A percentile compares a stretch with the other conserved stretches of the same genome.
Evolutionary conservation across 1,140 invertebrate species (phyloP).

Genomic region (Daktulosphaira vitifoliae): DNA sequence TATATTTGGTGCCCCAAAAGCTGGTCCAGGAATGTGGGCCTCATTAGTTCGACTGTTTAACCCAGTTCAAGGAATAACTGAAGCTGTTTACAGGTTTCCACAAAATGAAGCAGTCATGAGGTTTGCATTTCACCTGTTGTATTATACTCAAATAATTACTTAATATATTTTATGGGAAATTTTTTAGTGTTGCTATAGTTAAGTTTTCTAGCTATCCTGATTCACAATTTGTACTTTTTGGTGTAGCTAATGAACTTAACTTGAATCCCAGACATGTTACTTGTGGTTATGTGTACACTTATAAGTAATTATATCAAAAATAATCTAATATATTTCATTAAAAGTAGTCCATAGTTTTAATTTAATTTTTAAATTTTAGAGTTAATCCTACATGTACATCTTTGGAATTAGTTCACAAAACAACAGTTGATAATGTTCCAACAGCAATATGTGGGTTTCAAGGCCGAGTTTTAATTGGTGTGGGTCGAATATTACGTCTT

Average conservation of each 20-base stretch:
- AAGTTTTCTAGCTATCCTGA: constrained; percentile 62
- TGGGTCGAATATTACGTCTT: constrained; percentile 82
- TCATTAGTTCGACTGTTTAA: constrained; percentile 87
- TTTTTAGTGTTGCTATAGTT: constrained; percentile 56
- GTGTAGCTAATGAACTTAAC: constrained; percentile 82
- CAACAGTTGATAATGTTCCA: constrained; percentile 88
- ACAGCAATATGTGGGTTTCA: constrained; percentile 84
- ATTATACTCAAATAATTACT: too few relatives aligned
- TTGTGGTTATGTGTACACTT: constrained; percentile 79
- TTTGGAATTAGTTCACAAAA: constrained; percentile 88
- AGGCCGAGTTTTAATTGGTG: constrained; percentile 81
- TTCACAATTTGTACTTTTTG: constrained; percentile 70
- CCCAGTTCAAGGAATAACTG: constrained; percentile 72
- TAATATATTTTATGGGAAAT: too few relatives aligned
- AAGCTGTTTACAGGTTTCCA: constrained; percentile 72
- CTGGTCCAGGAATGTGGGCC: constrained; percentile 94
- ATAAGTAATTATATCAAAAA: constrained; percentile 52
- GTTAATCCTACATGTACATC: constrained; percentile 60
- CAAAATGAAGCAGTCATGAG: constrained; percentile 96
- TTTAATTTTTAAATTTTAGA: constrained; percentile 43
- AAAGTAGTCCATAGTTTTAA: not conserved
- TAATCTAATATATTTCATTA: constrained; percentile 24
- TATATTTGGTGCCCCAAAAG: constrained; percentile 91
- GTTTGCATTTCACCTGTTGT: constrained; percentile 45
- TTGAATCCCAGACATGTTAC: constrained; percentile 73